Conservation (phyloP, 1,140 invertebrate species). For the Aphaenogaster rudis region DNA sequence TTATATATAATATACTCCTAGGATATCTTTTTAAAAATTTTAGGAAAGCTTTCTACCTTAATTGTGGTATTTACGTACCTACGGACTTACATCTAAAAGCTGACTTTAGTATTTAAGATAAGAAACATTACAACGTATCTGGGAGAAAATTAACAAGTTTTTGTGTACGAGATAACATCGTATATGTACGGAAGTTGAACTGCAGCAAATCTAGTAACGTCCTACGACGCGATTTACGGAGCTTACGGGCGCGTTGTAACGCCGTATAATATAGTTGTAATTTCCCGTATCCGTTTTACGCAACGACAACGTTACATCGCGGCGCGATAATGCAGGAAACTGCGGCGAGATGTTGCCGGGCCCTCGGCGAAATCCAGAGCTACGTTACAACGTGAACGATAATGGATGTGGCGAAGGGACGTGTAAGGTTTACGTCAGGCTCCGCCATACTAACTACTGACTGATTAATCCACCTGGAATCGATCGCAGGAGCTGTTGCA, state of each 20-base stretch:
- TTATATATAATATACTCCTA: neutral
- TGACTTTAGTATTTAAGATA: neutral
- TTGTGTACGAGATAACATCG: neutral
- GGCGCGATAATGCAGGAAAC: slow-evolving; percentile 51
- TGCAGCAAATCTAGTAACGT: neutral
- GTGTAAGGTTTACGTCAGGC: slow-evolving; percentile 43
- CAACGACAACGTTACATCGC: slow-evolving; percentile 35
- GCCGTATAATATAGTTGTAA: slow-evolving; percentile 55
- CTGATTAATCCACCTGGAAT: slow-evolving; percentile 67
- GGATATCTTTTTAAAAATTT: neutral
- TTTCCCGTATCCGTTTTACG: slow-evolving; percentile 60
- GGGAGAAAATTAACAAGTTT: neutral
- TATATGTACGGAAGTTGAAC: slow-evolving; percentile 12
- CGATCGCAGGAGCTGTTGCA: slow-evolving; percentile 23
- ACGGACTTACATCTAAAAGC: no score
- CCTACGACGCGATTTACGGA: neutral
- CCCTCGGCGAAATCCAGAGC: slow-evolving; percentile 30
- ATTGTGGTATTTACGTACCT: neutral
- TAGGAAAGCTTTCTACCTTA: neutral
- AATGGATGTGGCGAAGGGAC: slow-evolving; percentile 56
- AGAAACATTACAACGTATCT: neutral
- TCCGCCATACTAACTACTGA: slow-evolving; percentile 53
- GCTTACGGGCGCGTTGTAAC: slow-evolving; percentile 19
- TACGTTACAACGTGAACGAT: slow-evolving; percentile 35
- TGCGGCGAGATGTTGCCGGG: slow-evolving; percentile 45